Percentiles rank a stretch among this genome's conserved stretches.
phyloP scores from a whole-genome alignment of 2,888 invertebrate species.

The Zygaena filipendulae region DNA sequence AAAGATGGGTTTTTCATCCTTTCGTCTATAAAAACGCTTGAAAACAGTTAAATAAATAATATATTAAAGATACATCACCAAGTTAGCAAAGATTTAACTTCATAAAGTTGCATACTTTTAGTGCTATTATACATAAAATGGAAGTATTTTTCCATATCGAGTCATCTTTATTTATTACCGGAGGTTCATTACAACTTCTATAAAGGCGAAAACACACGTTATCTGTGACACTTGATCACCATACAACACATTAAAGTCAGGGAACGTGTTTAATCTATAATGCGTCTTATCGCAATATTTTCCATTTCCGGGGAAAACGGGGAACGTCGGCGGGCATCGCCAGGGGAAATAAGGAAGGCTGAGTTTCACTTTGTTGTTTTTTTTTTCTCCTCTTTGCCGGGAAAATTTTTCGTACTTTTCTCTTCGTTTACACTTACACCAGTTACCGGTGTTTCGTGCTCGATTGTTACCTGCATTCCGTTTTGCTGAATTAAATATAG shows the following conservation, averaged over 20 bases:
- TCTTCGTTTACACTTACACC: conserved; percentile 65
- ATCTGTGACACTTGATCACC: conserved; percentile 44
- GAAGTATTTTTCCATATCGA: no score
- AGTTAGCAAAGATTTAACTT: no score
- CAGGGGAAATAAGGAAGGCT: conserved; percentile 67
- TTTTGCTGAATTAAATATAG: conserved; percentile 58
- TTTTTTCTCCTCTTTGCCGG: conserved; percentile 30
- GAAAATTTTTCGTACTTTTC: conserved; percentile 54
- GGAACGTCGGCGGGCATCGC: conserved; percentile 48
- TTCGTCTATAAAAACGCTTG: no score
- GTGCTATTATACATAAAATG: no score
- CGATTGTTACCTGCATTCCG: conserved; percentile 57
- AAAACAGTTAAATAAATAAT: no score
- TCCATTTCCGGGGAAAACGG: conserved; percentile 61
- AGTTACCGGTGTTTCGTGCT: conserved; percentile 50
- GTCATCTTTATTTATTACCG: conserved; percentile 33
- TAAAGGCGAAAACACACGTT: conserved; percentile 33
- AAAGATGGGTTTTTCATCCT: no score
- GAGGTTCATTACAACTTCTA: conserved; percentile 42
- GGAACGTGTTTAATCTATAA: conserved; percentile 64
- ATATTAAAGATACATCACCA: no score
- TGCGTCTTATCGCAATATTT: conserved; percentile 69
- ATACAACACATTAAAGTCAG: conserved; percentile 45
- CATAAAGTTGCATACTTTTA: no score
- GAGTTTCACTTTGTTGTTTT: conserved; percentile 65